Base-by-base conservation (phyloP, 2,888 invertebrate genomes). In the Harpalus rubripes region DNA sequence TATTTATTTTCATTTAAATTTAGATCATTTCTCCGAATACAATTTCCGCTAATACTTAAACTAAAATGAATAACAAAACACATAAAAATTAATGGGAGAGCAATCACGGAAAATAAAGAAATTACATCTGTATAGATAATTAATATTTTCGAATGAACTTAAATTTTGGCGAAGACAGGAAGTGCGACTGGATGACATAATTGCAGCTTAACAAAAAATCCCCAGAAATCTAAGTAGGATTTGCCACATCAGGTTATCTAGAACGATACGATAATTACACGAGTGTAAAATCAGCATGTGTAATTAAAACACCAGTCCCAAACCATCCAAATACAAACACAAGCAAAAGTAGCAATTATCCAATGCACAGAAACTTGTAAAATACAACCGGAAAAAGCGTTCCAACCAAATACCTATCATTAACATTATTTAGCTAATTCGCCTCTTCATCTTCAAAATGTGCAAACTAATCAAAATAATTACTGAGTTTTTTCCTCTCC, bases 381-480 rank as follows among this genome's bases (percentile, higher is more conserved):
- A 74, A 12, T 44, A 74, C 44, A 16, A 74, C 72, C 72, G 72
- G 72, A 74, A 74, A 74, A 74, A 74, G 44, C 72, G 68, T 74
- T 74, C 72, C 72, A 26, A 44, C 39, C 44, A 74, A 74, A 74
- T 52, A 78, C 26, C 58, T 80, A 80, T 80, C 61, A 80, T 80
- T 80, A 80, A 39, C 80, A 80, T 61, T 61, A 78, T 78, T 78
- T 78, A 59, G 59, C 78, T 78, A 78, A 78, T 59, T 78, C 78
- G 12, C 56, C 78, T 59, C 58, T 78, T 78, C 78, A 41, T 80
- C 59, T 61, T 78, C 18, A 78, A 68, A 81, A 81, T 81, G 81
- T 81, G 68, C 26, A 81, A 59, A 68, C 68, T 81, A 81, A 56
- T 56, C 56, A 65, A 65, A 81, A 56, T 81, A 81, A 81, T 81